Base-by-base conservation (phyloP, 2,113 vertebrate genomes). In the Gambusia affinis region DNA sequence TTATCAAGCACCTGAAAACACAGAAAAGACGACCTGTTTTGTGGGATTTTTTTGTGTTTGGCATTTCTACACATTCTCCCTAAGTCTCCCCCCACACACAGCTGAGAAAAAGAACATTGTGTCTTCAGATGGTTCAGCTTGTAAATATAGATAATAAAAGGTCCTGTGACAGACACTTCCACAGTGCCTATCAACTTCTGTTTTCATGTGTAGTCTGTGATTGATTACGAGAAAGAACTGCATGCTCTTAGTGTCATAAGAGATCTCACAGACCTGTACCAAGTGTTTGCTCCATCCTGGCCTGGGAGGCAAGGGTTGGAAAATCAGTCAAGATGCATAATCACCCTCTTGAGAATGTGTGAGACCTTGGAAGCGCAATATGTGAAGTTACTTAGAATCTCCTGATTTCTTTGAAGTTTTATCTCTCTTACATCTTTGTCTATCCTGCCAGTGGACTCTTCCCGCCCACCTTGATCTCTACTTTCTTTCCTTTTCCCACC, bases 321-420 rank as follows among this genome's bases (percentile, higher is more conserved):
- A 88, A 87, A 85, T 72, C 85, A 80, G 76, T 88, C 78, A 82
- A 77, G 85, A 88, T 39, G 74, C 71, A 80, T 80, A 85, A 91
- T 91, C 89, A 80, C 79, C 80, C 86, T 86, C 89, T 81, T 39
- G 89, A 91, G 90, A 91, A 79, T 78, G 68, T 66, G 79, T 22
- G 73, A 78, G 73, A 80, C 67, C 78, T 81, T 92, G 72, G 71
- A 80, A 83, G 82, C 65, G 72, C 88, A 91, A 90, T 90, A 89
- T 92, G 89, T 88, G 88, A 91, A 93, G 85, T 88, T 87, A 92
- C 90, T 94, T 91, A 88, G 85, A 91, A 73, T 72, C 71, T 69
- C 85, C 73, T 84, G 60, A 66, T 87, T 81, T 90, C 86, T 91
- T 92, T 92, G 87, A 87, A 86, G 87, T 83, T 90, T 91, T 91